A percentile compares a stretch with the other conserved stretches of the same genome.
Conservation (phyloP, 92 coral and sea anemone genomes). For the Phenganax subtilis region DNA sequence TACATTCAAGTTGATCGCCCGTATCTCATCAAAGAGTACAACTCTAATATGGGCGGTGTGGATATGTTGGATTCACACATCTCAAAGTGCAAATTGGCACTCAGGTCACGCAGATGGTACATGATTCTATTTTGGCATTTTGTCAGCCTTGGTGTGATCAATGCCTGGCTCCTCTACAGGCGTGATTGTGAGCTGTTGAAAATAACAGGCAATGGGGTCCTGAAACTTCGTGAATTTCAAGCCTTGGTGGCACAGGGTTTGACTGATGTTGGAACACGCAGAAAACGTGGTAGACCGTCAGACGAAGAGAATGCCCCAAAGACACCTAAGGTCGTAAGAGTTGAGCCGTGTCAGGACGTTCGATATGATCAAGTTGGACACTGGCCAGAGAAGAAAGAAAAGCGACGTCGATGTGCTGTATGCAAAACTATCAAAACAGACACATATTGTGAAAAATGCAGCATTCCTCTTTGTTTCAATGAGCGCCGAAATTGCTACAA, state of each 20-base stretch:
- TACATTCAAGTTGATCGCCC: not conserved
- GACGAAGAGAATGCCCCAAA: not conserved
- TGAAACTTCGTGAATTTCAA: conserved; percentile 33
- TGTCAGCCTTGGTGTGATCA: conserved; percentile 1
- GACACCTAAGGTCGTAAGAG: not conserved
- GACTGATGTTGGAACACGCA: not conserved
- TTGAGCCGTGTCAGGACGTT: conserved; percentile 7
- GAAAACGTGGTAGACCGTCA: conserved; percentile 19
- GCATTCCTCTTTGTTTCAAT: no score
- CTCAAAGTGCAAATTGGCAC: not conserved
- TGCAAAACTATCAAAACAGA: not conserved
- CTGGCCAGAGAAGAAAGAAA: conserved; percentile 9
- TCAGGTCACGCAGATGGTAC: not conserved
- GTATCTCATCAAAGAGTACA: not conserved
- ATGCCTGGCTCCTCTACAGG: conserved; percentile 30
- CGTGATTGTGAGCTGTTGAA: conserved; percentile 15
- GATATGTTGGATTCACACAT: not conserved
- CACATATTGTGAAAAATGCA: not conserved
- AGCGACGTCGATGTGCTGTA: conserved; percentile 15
- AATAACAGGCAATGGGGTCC: not conserved
- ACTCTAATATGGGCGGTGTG: not conserved
- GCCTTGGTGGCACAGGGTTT: not conserved
- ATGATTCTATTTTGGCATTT: not conserved
- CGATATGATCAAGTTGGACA: conserved; percentile 19
- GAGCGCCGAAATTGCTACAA: no score